Evolutionary conservation across 2,888 invertebrate species (phyloP).

Genomic region (Caradrina kadenii): DNA sequence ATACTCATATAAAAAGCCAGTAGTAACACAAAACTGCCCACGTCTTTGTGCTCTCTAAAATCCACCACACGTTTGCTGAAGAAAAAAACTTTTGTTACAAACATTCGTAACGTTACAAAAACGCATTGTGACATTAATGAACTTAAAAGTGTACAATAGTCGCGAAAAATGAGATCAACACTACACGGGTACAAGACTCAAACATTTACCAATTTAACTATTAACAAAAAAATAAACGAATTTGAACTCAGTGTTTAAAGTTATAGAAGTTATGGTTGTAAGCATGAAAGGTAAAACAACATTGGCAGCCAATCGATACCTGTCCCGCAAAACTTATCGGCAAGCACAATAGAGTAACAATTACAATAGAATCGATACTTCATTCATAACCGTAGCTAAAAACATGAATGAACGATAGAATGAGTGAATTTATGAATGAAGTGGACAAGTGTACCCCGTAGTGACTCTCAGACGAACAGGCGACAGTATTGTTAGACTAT

Average conservation of each 20-base stretch:
- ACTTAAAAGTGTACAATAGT: slow-evolving; percentile 71
- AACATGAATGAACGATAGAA: slow-evolving; percentile 80
- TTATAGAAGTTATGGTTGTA: slow-evolving; percentile 4
- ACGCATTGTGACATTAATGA: slow-evolving; percentile 69
- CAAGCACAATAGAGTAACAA: slow-evolving; percentile 64
- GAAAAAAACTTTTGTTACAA: slow-evolving; percentile 58
- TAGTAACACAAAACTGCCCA: slow-evolving; percentile 45
- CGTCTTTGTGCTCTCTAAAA: slow-evolving; percentile 49
- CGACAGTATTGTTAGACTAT: slow-evolving; percentile 77
- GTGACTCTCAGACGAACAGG: slow-evolving; percentile 76
- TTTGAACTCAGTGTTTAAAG: rapidly evolving
- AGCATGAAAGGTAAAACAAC: slow-evolving; percentile 6
- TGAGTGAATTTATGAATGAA: slow-evolving; percentile 75
- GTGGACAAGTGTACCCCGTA: slow-evolving; percentile 77
- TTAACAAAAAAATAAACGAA: background rate
- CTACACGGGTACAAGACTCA: slow-evolving; percentile 39
- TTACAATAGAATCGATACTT: slow-evolving; percentile 73
- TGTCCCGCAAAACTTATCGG: slow-evolving; percentile 71
- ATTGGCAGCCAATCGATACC: slow-evolving; percentile 65
- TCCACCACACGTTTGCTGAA: slow-evolving; percentile 45
- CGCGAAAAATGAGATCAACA: slow-evolving; percentile 65
- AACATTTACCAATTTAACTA: slow-evolving; percentile 33
- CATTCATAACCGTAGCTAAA: slow-evolving; percentile 81
- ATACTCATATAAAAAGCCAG: slow-evolving; percentile 40
- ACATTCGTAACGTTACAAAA: slow-evolving; percentile 49